Percentiles rank a stretch among this genome's conserved stretches.
These are phyloP conservation scores for Zaprionus taronus DNA, from an alignment of 1,140 invertebrate species.

Conservation along the genomic window DNA sequence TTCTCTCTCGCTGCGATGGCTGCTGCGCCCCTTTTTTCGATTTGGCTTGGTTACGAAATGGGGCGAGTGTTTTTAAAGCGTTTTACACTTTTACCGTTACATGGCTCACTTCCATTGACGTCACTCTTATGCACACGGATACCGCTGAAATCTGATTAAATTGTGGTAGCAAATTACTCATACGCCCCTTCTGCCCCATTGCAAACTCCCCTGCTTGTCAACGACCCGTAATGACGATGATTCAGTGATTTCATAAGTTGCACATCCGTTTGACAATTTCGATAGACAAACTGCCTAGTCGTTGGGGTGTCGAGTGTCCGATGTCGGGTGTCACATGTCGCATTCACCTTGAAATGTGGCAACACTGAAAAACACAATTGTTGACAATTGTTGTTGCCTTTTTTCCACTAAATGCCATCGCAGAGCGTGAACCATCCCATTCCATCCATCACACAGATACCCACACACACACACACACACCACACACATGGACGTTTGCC, in stretches of 20 bases:
- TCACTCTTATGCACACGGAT: conserved; percentile 40
- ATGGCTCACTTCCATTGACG: conserved; percentile 56
- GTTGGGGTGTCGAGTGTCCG: conserved; percentile 19
- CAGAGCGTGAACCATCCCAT: neutral
- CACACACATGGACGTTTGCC: conserved; percentile 20
- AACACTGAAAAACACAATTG: conserved; percentile 38
- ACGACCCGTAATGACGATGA: conserved; percentile 67
- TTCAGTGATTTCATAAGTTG: conserved; percentile 68
- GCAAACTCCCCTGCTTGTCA: conserved; percentile 37
- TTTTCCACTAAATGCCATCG: conserved; percentile 15
- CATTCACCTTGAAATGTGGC: conserved; percentile 77
- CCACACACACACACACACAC: conserved; percentile 24
- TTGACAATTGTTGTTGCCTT: conserved; percentile 24
- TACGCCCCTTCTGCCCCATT: conserved; percentile 56
- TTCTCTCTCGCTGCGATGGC: conserved; percentile 42
- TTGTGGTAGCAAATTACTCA: conserved; percentile 70
- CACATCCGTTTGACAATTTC: conserved; percentile 62
- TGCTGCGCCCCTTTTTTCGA: conserved; percentile 67
- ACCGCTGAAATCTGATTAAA: conserved; percentile 67
- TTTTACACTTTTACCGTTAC: conserved; percentile 68
- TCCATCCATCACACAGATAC: neutral
- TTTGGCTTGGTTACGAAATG: conserved; percentile 64
- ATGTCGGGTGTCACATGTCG: conserved; percentile 47
- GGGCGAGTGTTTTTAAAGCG: conserved; percentile 18
- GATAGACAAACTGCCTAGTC: conserved; percentile 12